These are phyloP conservation scores for Ardeotis arabs DNA, from an alignment of 2,113 vertebrate genomes.

Conservation along the genomic window DNA sequence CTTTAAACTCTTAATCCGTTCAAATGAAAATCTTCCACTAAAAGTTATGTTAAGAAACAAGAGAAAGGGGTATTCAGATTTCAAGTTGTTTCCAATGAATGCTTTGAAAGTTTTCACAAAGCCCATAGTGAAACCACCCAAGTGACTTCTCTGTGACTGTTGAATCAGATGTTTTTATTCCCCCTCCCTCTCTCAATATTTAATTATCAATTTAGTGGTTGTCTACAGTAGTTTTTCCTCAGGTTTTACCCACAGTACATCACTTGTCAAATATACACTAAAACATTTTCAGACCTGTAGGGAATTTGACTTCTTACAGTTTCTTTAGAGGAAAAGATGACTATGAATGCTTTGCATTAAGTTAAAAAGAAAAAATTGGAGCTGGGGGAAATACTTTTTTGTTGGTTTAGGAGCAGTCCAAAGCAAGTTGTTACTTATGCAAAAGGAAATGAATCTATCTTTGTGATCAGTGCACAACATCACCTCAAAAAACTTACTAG, in stretches of 20 bases:
- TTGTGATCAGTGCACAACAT: background rate
- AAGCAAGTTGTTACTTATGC: background rate
- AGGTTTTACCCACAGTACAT: fast-evolving
- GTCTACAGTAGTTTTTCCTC: background rate
- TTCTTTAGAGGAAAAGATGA: background rate
- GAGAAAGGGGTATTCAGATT: background rate
- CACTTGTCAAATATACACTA: background rate
- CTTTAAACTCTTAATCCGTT: background rate
- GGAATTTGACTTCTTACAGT: background rate
- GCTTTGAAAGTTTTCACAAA: background rate
- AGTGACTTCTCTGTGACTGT: background rate
- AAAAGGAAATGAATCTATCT: background rate
- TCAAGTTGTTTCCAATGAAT: background rate
- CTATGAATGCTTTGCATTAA: background rate
- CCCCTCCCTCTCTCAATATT: fast-evolving
- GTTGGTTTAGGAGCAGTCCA: background rate
- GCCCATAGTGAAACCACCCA: background rate
- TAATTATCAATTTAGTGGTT: background rate
- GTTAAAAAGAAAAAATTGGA: background rate
- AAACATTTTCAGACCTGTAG: background rate
- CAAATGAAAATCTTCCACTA: background rate
- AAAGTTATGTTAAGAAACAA: background rate
- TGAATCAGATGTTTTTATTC: background rate
- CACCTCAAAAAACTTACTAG: background rate
- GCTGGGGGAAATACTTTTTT: fast-evolving